Conservation (phyloP, 2,113 vertebrate genomes). For the Colaptes auratus region DNA sequence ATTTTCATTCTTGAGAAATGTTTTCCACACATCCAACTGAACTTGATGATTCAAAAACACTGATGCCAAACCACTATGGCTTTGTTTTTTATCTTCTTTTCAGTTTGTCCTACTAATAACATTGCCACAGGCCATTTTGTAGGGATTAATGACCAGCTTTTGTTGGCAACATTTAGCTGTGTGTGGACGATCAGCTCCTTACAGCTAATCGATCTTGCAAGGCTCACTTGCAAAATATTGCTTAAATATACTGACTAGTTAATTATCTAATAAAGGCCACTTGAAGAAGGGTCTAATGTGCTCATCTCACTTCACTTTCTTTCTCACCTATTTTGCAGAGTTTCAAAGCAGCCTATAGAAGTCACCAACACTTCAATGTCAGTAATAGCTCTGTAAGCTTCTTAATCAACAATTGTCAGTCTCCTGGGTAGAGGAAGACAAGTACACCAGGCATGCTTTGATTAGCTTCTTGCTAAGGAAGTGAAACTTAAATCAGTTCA, state of each 20-base stretch:
- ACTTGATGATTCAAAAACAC: not conserved
- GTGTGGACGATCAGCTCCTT: not conserved
- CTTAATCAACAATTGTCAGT: not conserved
- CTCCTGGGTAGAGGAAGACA: not conserved
- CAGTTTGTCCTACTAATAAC: not conserved
- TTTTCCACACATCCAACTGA: not conserved
- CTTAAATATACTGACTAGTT: not conserved
- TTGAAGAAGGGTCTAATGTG: not conserved
- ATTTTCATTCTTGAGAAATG: not conserved
- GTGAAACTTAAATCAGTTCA: not conserved
- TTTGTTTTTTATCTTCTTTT: not conserved
- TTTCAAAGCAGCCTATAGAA: not conserved
- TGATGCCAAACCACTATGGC: not conserved
- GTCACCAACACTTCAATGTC: not conserved
- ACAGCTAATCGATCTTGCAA: not conserved
- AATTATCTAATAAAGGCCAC: not conserved
- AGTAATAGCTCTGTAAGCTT: not conserved
- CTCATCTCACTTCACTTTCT: not conserved
- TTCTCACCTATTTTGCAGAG: not conserved
- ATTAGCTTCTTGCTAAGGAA: slow-evolving; percentile 1
- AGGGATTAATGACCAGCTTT: not conserved
- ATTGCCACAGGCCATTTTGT: not conserved
- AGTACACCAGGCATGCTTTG: not conserved
- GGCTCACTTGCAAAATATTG: not conserved
- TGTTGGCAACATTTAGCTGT: not conserved